phyloP scores from a whole-genome alignment of 2,113 vertebrate genomes.

The Gracilinanus agilis region DNA sequence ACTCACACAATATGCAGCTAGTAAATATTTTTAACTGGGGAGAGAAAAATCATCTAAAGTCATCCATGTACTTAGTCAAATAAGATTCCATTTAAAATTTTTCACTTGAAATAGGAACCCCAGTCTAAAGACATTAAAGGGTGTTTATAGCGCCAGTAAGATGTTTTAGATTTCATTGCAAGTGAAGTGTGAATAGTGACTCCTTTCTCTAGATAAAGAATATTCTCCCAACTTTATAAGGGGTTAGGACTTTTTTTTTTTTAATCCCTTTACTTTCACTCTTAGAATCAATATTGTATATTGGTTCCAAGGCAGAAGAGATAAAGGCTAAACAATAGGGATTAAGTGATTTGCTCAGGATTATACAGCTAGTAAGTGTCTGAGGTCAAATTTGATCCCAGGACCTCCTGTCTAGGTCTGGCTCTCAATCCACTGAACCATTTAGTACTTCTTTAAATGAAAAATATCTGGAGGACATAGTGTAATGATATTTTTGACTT shows the following conservation, averaged over 20 bases:
- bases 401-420: too few relatives aligned
- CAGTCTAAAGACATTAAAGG: conserved; percentile 15
- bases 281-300: too few relatives aligned
- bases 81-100: conserved; percentile 20
- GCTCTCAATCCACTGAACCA: too few relatives aligned
- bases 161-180: conserved; percentile 9
- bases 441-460: background rate
- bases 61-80: background rate
- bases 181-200: background rate
- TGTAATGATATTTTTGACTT: background rate
- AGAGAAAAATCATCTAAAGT: too few relatives aligned
- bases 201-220: conserved; percentile 23
- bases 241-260: too few relatives aligned
- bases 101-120: background rate
- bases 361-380: too few relatives aligned
- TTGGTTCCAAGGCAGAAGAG: too few relatives aligned
- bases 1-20: background rate
- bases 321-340: too few relatives aligned
- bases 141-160: background rate
- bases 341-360: too few relatives aligned
- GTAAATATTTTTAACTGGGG: background rate
- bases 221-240: background rate
- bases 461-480: background rate
- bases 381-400: too few relatives aligned
- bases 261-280: too few relatives aligned